Percentiles rank a stretch among this genome's conserved stretches.
These are phyloP conservation scores for Mastacembelus armatus DNA, from an alignment of 2,797 vertebrate genomes.

Conservation along the genomic window DNA sequence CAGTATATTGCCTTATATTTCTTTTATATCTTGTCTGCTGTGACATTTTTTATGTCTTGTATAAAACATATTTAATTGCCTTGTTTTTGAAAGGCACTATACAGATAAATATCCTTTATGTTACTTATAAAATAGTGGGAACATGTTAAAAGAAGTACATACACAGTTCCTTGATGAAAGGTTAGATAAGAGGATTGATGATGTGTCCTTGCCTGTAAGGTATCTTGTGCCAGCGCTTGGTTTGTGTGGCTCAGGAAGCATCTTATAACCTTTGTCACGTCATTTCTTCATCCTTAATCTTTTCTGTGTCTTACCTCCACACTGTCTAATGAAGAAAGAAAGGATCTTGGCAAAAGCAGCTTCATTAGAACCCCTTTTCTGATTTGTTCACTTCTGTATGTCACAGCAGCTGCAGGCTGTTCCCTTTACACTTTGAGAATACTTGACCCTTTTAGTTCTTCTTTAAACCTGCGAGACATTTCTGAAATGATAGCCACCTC, in stretches of 20 bases:
- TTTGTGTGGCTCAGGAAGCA: too few relatives aligned
- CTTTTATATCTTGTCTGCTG: background rate
- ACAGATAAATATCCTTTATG: background rate
- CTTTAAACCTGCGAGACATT: constrained; percentile 14
- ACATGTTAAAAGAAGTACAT: background rate
- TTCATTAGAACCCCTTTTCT: background rate
- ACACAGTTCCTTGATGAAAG: background rate
- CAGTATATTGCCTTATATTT: background rate
- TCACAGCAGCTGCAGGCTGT: background rate
- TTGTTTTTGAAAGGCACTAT: background rate
- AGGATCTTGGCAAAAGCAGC: background rate
- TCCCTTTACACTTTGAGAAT: background rate
- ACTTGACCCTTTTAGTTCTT: constrained; percentile 4
- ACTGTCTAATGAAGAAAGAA: background rate
- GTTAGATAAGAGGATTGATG: too few relatives aligned
- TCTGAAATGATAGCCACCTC: constrained; percentile 23
- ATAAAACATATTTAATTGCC: background rate
- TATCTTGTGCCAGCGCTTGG: too few relatives aligned
- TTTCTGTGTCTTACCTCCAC: background rate
- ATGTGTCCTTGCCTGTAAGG: too few relatives aligned
- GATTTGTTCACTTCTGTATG: background rate
- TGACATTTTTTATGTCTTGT: constrained; percentile 1
- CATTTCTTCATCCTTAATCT: background rate
- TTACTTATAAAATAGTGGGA: too few relatives aligned
- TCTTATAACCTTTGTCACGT: too few relatives aligned